Percentiles rank a stretch among this genome's conserved stretches.
Conservation (phyloP, 2,113 vertebrate species). For the Drymodes brunneopygia region DNA sequence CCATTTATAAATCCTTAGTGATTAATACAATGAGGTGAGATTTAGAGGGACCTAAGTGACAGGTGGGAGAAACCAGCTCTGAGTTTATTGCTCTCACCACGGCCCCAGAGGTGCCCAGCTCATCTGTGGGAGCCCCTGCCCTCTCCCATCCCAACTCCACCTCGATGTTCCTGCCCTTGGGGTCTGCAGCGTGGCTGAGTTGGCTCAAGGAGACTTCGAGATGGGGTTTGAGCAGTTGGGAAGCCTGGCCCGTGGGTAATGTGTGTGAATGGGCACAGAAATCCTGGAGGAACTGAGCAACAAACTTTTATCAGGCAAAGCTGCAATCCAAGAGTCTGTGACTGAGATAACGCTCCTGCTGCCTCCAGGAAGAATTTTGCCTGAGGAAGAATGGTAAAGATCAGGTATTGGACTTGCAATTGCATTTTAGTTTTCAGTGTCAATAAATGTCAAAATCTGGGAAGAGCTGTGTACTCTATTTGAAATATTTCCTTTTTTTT, state of each 20-base stretch:
- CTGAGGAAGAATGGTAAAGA: not conserved
- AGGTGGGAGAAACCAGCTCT: not conserved
- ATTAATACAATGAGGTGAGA: not conserved
- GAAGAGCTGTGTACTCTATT: not conserved
- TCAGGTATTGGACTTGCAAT: not conserved
- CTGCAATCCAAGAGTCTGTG: not conserved
- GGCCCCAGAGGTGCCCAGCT: not conserved
- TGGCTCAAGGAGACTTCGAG: not conserved
- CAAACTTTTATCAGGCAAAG: not conserved
- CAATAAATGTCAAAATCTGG: not conserved
- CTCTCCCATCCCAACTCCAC: not conserved
- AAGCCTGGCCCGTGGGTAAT: not conserved
- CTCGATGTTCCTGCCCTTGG: rapidly evolving
- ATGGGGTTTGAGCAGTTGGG: not conserved
- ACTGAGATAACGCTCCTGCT: not conserved
- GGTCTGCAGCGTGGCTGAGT: rapidly evolving
- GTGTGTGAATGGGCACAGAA: not conserved
- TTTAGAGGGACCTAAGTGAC: not conserved
- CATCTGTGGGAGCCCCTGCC: not conserved
- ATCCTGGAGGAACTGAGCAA: not conserved
- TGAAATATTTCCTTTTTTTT: not conserved
- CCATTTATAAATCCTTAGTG: not conserved
- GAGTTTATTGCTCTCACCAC: not conserved
- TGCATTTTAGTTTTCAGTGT: not conserved
- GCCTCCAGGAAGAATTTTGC: not conserved